phyloP scores from a whole-genome alignment of 2,888 invertebrate species.

The Polydrusus pterygomalis region DNA sequence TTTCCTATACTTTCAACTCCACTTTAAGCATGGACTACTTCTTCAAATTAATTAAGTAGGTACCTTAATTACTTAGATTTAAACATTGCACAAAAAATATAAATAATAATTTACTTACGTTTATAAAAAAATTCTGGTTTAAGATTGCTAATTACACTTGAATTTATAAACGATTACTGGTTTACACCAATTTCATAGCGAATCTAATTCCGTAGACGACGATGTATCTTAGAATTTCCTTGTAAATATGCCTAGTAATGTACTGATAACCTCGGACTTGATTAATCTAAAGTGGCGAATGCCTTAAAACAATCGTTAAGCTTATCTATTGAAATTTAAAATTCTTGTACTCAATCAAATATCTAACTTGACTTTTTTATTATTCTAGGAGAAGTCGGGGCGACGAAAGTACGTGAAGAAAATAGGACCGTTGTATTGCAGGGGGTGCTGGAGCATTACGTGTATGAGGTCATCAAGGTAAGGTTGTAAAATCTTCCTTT shows the following conservation, averaged over 20 bases:
- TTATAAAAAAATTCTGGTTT: not conserved
- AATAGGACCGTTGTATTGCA: too few species aligned
- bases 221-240: slow-evolving; percentile 3
- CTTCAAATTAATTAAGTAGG: too few species aligned
- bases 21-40: too few species aligned
- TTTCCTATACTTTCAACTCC: too few species aligned
- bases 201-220: not conserved
- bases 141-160: not conserved
- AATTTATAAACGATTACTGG: not conserved
- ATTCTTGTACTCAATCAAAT: not conserved
- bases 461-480: too few species aligned
- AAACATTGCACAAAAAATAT: too few species aligned
- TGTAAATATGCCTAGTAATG: not conserved
- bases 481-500: too few species aligned
- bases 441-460: too few species aligned
- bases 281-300: not conserved
- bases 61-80: too few species aligned
- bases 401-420: too few species aligned
- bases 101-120: not conserved
- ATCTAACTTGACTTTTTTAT: not conserved
- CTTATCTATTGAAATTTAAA: not conserved
- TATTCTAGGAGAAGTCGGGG: not conserved
- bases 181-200: not conserved
- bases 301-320: not conserved
- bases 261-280: not conserved